Conservation (phyloP, 2,113 vertebrate species). For the Alouatta palliata region DNA sequence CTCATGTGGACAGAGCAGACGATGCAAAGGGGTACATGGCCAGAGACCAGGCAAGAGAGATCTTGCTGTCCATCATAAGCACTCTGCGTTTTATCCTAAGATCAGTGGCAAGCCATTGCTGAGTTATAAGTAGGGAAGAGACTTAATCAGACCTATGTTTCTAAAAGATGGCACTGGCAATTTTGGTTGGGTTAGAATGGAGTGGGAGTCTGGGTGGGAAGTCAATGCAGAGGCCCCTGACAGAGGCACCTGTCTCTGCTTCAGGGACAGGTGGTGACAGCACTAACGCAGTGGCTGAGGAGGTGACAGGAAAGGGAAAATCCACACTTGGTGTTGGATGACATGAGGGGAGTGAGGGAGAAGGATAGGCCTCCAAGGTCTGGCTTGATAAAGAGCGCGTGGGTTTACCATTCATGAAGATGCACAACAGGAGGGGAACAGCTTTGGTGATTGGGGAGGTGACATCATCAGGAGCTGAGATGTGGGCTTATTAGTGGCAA, state of each 20-base stretch:
- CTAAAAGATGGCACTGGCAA: neutral
- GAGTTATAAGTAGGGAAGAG: neutral
- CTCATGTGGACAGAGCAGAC: neutral
- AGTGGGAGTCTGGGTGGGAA: neutral
- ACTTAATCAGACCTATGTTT: neutral
- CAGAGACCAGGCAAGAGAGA: neutral
- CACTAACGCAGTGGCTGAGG: rapidly evolving
- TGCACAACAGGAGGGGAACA: no score
- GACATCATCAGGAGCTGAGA: neutral
- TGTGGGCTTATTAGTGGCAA: neutral
- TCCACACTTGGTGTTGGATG: neutral
- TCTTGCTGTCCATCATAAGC: neutral
- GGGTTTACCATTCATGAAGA: neutral
- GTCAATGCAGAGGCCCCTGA: neutral
- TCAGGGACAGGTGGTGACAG: neutral
- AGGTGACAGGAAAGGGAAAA: neutral
- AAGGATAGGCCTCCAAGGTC: neutral
- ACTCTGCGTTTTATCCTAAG: neutral
- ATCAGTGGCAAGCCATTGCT: neutral
- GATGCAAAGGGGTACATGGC: neutral
- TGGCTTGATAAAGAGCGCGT: neutral
- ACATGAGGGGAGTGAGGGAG: neutral
- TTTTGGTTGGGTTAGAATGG: neutral
- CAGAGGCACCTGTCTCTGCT: neutral
- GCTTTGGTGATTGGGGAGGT: no score